Percentiles rank a stretch among this genome's conserved stretches.
phyloP scores from a whole-genome alignment of 2,888 invertebrate genomes.

The Zonitis immaculata region DNA sequence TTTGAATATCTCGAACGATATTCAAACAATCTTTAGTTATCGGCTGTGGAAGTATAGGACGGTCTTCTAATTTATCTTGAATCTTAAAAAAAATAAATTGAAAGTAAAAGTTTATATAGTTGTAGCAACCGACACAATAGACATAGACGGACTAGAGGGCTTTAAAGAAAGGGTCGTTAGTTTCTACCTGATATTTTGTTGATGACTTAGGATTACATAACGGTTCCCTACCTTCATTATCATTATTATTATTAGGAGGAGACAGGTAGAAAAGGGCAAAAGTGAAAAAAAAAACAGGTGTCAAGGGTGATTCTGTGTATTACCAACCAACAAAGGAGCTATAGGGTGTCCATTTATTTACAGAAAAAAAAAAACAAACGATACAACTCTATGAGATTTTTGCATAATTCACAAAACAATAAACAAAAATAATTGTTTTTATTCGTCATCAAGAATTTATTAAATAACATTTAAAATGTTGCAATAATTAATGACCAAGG shows the following conservation, averaged over 20 bases:
- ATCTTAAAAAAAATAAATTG: conserved; percentile 46
- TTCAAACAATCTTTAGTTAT: conserved; percentile 61
- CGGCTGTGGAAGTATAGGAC: conserved; percentile 58
- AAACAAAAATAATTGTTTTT: no score
- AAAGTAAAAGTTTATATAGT: conserved; percentile 3
- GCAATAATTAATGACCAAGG: no score
- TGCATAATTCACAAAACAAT: no score
- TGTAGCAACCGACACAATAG: no score
- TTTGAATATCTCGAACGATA: conserved; percentile 59
- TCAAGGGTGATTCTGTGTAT: conserved; percentile 29
- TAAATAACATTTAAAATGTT: no score
- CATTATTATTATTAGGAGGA: no score
- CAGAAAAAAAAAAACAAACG: no score
- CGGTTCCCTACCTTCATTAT: no score
- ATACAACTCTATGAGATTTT: no score
- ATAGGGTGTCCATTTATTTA: conserved; percentile 23
- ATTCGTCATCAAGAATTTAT: no score
- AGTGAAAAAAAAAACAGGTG: conserved; percentile 30
- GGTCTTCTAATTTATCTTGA: conserved; percentile 57
- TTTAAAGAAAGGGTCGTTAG: not conserved
- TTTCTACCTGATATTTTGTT: conserved; percentile 23
- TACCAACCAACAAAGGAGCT: conserved; percentile 15
- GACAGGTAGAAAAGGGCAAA: conserved; percentile 18
- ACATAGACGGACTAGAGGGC: no score
- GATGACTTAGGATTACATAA: conserved; percentile 21